A percentile compares a stretch with the other conserved stretches of the same genome.
Conservation (phyloP, 2,888 invertebrate species). For the Limenitis camilla region DNA sequence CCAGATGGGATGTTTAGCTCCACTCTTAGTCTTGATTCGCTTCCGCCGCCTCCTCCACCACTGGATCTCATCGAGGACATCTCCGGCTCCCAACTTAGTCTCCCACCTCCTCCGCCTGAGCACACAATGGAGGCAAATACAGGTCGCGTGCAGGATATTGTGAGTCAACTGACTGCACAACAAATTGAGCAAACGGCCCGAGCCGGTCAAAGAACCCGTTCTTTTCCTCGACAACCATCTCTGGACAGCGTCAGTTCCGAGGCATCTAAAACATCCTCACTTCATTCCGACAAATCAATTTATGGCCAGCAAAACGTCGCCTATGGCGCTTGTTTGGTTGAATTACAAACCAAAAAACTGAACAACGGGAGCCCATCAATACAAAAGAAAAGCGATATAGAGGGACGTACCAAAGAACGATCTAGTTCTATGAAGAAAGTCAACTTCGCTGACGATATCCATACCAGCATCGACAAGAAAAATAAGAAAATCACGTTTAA, state of each 20-base stretch:
- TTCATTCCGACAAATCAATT: slow-evolving; percentile 58
- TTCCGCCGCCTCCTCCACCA: slow-evolving; percentile 85
- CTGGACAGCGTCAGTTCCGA: slow-evolving; percentile 72
- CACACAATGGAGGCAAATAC: slow-evolving; percentile 54
- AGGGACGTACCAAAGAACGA: slow-evolving; percentile 20
- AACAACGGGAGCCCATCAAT: slow-evolving; percentile 52
- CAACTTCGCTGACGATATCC: slow-evolving; percentile 76
- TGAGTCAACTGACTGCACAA: slow-evolving; percentile 54
- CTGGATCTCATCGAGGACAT: slow-evolving; percentile 64
- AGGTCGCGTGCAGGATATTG: slow-evolving; percentile 61
- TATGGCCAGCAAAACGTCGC: slow-evolving; percentile 52
- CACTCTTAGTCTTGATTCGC: slow-evolving; percentile 84
- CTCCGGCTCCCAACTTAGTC: slow-evolving; percentile 81
- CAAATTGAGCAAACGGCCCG: slow-evolving; percentile 53
- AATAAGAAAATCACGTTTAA: slow-evolving; percentile 80
- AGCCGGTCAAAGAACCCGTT: slow-evolving; percentile 52
- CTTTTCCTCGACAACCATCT: slow-evolving; percentile 73
- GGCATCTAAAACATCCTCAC: slow-evolving; percentile 59
- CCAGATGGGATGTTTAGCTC: slow-evolving; percentile 79
- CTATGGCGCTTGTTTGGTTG: slow-evolving; percentile 72
- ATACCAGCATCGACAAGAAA: slow-evolving; percentile 67
- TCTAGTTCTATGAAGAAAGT: slow-evolving; percentile 67
- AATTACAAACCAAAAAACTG: slow-evolving; percentile 71
- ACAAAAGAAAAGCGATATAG: slow-evolving; percentile 54
- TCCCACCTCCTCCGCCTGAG: slow-evolving; percentile 83